Evolutionary conservation across 2,113 vertebrate genomes (phyloP).

Genomic region (Desmodus rotundus): DNA sequence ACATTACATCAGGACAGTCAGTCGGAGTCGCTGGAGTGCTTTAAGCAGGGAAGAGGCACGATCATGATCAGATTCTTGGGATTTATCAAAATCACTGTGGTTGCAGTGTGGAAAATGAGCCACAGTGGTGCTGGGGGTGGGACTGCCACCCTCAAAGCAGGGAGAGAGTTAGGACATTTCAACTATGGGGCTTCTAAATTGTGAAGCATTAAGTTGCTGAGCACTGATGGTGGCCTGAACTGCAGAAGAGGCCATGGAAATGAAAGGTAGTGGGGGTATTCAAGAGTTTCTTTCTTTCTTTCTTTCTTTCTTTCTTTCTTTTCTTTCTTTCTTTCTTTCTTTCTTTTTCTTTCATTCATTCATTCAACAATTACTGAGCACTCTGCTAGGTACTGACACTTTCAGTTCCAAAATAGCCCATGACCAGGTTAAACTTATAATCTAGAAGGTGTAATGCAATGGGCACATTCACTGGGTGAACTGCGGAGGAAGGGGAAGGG

Average conservation of each 20-base stretch:
- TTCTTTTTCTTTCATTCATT: background rate
- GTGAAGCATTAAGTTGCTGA: background rate
- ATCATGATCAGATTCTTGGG: background rate
- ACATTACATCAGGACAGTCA: background rate
- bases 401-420: background rate
- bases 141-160: background rate
- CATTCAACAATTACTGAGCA: background rate
- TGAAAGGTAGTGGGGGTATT: background rate
- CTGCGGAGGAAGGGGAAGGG: background rate
- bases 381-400: background rate
- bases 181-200: background rate
- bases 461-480: background rate
- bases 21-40: background rate
- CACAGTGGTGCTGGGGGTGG: too few species aligned
- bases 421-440: background rate
- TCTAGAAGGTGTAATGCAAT: background rate
- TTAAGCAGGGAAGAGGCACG: background rate
- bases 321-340: too few species aligned
- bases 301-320: too few species aligned
- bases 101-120: background rate
- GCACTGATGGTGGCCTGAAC: background rate
- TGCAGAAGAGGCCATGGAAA: background rate
- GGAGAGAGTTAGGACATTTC: background rate
- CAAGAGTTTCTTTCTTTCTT: background rate
- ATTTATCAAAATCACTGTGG: background rate